These are phyloP conservation scores for Caenorhabditis wallacei DNA, from an alignment of 2,888 invertebrate species.

Conservation along the genomic window DNA sequence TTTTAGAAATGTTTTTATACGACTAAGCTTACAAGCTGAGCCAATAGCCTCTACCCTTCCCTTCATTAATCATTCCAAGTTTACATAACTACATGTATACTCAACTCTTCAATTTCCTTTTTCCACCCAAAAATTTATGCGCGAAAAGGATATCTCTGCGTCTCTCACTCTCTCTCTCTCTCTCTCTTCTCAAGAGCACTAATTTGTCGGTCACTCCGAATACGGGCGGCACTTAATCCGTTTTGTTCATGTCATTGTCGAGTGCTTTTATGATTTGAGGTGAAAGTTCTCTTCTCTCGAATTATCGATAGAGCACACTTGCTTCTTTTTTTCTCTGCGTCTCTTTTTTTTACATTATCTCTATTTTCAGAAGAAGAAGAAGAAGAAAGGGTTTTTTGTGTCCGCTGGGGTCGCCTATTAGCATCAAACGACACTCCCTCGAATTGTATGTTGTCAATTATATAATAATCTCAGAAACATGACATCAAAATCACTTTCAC, in stretches of 20 bases:
- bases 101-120: background rate
- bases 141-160: constrained; percentile 32
- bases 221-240: constrained; percentile 40
- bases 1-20: background rate
- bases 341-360: no score
- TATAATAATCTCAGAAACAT: constrained; percentile 9
- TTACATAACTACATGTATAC: no score
- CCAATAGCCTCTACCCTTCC: no score
- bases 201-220: no score
- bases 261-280: no score
- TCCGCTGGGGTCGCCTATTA: no score
- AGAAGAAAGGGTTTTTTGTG: no score
- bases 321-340: background rate
- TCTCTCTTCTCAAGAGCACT: background rate
- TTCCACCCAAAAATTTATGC: constrained; percentile 44
- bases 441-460: constrained; percentile 24
- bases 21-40: no score
- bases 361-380: constrained; percentile 33
- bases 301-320: background rate
- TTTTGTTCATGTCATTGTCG: constrained; percentile 9
- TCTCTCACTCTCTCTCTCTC: constrained; percentile 17
- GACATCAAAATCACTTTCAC: constrained; percentile 18
- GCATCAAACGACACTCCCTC: background rate
- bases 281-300: constrained; percentile 7
- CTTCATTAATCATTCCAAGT: constrained; percentile 25